Conservation (phyloP, 2,113 vertebrate genomes). For the Gymnocephalus cernua region DNA sequence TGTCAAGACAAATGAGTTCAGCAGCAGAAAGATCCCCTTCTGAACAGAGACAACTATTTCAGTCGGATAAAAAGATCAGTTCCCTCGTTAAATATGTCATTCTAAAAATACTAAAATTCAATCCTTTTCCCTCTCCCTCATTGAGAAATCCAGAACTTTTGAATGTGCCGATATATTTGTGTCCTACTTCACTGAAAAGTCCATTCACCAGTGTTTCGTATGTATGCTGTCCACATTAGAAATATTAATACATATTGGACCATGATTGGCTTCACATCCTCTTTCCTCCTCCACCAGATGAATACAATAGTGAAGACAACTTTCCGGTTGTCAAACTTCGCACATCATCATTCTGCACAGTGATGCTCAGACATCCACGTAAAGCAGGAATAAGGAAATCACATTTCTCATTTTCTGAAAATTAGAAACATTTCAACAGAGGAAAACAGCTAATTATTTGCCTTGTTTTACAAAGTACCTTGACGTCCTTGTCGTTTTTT, state of each 20-base stretch:
- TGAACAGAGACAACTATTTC: no score
- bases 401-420: neutral
- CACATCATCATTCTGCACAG: no score
- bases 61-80: neutral
- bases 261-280: neutral
- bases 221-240: neutral
- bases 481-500: no score
- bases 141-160: neutral
- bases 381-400: neutral
- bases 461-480: no score
- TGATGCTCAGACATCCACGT: neutral
- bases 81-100: neutral
- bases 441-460: neutral
- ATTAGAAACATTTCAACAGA: no score
- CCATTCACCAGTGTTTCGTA: neutral
- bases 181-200: neutral
- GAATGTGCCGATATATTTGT: neutral
- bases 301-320: neutral
- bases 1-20: neutral
- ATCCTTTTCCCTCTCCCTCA: neutral
- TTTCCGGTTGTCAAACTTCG: no score
- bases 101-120: neutral
- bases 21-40: no score
- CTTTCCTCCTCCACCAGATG: neutral
- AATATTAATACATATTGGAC: neutral